Conservation (phyloP, 1,140 invertebrate species). For the Drosophila orosa region DNA sequence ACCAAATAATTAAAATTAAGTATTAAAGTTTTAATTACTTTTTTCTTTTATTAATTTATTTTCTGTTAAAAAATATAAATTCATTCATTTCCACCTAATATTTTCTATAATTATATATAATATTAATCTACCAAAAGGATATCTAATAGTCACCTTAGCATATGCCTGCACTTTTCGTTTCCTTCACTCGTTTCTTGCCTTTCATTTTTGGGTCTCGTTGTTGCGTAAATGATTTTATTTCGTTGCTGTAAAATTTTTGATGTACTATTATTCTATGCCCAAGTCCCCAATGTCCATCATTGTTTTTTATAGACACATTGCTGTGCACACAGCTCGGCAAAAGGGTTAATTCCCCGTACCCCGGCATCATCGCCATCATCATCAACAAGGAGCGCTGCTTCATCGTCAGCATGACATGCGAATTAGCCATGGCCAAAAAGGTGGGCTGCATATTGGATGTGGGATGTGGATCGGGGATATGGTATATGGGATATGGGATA, state of each 20-base stretch:
- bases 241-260: conserved; percentile 71
- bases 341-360: conserved; percentile 51
- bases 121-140: not conserved
- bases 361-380: conserved; percentile 14
- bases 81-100: too few relatives aligned
- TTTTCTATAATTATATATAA: too few relatives aligned
- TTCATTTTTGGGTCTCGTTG: conserved; percentile 70
- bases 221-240: conserved; percentile 82
- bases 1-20: too few relatives aligned
- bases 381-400: conserved; percentile 36
- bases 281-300: conserved; percentile 70
- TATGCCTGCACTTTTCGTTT: conserved; percentile 8
- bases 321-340: conserved; percentile 37
- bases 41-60: too few relatives aligned
- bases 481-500: conserved; percentile 26
- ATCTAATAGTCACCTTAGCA: conserved; percentile 1
- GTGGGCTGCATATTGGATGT: conserved; percentile 58
- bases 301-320: conserved; percentile 77
- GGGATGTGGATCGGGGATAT: conserved; percentile 11
- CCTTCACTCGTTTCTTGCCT: conserved; percentile 60
- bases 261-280: conserved; percentile 81
- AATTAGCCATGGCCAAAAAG: conserved; percentile 73
- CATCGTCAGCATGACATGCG: conserved; percentile 65
- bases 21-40: too few relatives aligned
- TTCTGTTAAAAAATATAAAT: too few relatives aligned